Conservation (phyloP, 2,888 invertebrate genomes). For the Sturmia bella region DNA sequence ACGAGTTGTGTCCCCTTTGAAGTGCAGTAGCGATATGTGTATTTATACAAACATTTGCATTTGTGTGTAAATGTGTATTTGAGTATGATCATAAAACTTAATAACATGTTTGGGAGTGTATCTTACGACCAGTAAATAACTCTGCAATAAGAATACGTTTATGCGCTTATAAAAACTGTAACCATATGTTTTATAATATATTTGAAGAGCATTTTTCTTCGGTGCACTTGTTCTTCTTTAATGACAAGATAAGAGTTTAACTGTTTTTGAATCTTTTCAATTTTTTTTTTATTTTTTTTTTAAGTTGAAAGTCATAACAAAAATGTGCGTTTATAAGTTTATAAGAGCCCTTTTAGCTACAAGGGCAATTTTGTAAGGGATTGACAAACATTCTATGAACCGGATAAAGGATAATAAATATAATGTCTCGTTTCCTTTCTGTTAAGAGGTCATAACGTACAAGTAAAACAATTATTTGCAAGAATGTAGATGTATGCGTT, state of each 20-base stretch:
- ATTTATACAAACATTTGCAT: no score
- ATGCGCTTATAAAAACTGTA: no score
- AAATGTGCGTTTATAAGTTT: neutral
- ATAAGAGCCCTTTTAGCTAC: neutral
- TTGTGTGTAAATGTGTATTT: no score
- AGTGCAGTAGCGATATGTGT: no score
- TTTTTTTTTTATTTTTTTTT: slow-evolving; percentile 48
- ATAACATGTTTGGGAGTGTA: neutral
- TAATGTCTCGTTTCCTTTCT: neutral
- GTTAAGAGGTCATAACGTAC: no score
- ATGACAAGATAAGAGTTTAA: slow-evolving; percentile 38
- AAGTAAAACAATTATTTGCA: no score
- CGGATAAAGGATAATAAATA: slow-evolving; percentile 20
- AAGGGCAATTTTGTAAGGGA: slow-evolving; percentile 16
- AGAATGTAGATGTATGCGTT: no score
- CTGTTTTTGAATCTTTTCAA: slow-evolving; percentile 40
- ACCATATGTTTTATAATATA: neutral
- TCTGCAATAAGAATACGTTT: neutral
- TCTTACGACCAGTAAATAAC: slow-evolving; percentile 10
- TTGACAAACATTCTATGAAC: slow-evolving; percentile 22
- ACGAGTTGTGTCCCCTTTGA: no score
- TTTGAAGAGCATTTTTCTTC: slow-evolving; percentile 19
- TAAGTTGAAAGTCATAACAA: slow-evolving; percentile 12
- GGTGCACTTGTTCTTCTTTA: slow-evolving; percentile 24
- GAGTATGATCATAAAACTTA: neutral